Conservation (phyloP, 2,888 invertebrate species). For the Macrophya alboannulata region DNA sequence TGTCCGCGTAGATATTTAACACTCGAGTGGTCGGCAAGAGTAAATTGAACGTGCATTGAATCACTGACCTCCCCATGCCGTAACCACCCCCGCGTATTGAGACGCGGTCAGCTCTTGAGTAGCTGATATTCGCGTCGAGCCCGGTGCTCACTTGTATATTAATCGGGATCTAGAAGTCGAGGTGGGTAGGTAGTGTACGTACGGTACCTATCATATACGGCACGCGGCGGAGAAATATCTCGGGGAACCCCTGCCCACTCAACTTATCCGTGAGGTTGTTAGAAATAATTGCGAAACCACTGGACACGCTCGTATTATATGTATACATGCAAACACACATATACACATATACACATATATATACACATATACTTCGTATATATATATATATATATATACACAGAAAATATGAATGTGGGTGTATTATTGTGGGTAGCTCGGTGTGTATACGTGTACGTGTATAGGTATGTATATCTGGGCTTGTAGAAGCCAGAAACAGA, state of each 20-base stretch:
- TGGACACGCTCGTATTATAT: constrained; percentile 43
- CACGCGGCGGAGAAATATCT: constrained; percentile 40
- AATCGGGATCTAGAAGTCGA: constrained; percentile 1
- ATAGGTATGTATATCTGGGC: background rate
- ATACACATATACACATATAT: too few species aligned
- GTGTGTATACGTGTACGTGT: background rate
- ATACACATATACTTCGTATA: background rate
- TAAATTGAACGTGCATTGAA: constrained; percentile 54
- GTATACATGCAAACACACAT: background rate
- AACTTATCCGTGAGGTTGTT: constrained; percentile 69
- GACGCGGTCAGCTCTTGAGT: constrained; percentile 58
- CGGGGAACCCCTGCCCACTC: constrained; percentile 63
- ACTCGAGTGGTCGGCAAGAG: constrained; percentile 56
- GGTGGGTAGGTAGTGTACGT: background rate
- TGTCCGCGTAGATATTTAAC: constrained; percentile 51
- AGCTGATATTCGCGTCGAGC: constrained; percentile 56
- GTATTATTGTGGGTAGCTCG: background rate
- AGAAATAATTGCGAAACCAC: constrained; percentile 70
- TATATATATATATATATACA: background rate
- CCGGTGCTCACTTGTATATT: constrained; percentile 47
- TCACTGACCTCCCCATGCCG: constrained; percentile 39
- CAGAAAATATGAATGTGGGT: background rate
- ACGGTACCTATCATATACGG: background rate
- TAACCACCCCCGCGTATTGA: constrained; percentile 57
- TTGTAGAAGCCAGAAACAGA: constrained; percentile 40